A percentile compares a stretch with the other conserved stretches of the same genome.
Evolutionary conservation across 2,797 vertebrate species (phyloP).

Genomic region (Arrhamphus sclerolepis): DNA sequence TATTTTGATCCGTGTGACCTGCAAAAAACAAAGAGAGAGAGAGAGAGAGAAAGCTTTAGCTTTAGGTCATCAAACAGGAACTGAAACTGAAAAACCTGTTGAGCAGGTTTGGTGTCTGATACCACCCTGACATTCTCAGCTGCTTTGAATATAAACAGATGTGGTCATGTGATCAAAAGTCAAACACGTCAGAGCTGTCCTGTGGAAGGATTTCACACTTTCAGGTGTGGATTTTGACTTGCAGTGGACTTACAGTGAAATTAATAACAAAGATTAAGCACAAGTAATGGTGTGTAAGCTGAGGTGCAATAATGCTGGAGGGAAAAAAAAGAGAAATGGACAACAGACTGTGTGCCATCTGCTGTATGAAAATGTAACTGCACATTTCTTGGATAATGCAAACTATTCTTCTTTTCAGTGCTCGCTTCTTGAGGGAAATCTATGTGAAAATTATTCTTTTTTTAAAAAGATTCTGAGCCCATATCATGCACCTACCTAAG

Average conservation of each 20-base stretch:
- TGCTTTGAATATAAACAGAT: conserved; percentile 67
- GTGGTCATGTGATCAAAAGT: neutral
- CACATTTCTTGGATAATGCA: conserved; percentile 8
- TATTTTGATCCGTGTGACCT: no score
- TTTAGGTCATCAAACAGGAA: conserved; percentile 57
- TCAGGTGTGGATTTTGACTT: neutral
- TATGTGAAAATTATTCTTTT: neutral
- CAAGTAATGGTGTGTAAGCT: neutral
- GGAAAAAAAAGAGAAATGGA: neutral
- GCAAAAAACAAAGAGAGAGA: neutral
- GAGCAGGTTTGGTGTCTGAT: conserved; percentile 61
- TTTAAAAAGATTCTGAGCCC: no score
- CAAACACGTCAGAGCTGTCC: neutral
- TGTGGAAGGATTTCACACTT: neutral
- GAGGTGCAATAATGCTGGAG: neutral
- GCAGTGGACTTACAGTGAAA: neutral
- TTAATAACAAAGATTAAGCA: neutral
- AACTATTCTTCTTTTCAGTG: neutral
- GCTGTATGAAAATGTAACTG: conserved; percentile 41
- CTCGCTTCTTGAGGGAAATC: neutral
- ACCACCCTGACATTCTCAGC: conserved; percentile 31
- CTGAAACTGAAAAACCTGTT: conserved; percentile 78
- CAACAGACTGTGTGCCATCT: conserved; percentile 48
- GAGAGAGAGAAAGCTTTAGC: neutral
- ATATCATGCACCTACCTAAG: no score